A percentile compares a stretch with the other conserved stretches of the same genome.
These are phyloP conservation scores for Sphenodon punctatus DNA, from an alignment of 2,797 vertebrate genomes.

Conservation along the genomic window DNA sequence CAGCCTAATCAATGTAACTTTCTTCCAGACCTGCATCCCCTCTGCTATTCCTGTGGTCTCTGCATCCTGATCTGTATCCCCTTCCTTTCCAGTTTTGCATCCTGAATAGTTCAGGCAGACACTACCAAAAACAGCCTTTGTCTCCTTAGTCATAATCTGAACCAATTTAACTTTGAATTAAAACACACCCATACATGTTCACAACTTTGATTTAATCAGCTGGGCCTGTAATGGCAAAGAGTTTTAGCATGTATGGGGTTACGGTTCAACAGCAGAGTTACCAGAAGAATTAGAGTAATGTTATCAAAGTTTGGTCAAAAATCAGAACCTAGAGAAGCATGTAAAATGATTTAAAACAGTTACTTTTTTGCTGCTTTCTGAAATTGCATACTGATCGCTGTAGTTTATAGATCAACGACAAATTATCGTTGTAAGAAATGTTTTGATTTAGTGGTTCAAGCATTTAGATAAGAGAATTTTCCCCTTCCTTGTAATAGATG, in stretches of 20 bases:
- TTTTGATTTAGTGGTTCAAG: neutral
- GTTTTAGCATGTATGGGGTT: too few species aligned
- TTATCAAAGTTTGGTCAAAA: neutral
- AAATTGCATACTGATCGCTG: too few species aligned
- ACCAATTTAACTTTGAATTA: neutral
- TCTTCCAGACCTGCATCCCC: neutral
- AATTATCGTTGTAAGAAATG: neutral
- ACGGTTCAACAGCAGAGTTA: neutral
- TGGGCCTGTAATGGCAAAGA: neutral
- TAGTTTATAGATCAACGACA: neutral
- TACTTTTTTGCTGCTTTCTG: too few species aligned
- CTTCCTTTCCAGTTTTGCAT: neutral
- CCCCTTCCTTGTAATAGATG: slow-evolving; percentile 75
- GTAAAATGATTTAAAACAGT: too few species aligned
- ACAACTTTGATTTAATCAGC: neutral
- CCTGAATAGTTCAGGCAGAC: neutral
- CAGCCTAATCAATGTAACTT: neutral
- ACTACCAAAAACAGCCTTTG: neutral
- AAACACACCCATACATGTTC: neutral
- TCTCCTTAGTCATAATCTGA: neutral
- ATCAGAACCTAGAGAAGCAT: too few species aligned
- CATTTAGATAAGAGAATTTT: neutral
- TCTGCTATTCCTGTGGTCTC: neutral
- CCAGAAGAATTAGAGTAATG: neutral
- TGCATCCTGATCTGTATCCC: neutral